A percentile compares a stretch with the other conserved stretches of the same genome.
Conservation (phyloP, 2,113 vertebrate genomes). For the Takifugu bimaculatus region DNA sequence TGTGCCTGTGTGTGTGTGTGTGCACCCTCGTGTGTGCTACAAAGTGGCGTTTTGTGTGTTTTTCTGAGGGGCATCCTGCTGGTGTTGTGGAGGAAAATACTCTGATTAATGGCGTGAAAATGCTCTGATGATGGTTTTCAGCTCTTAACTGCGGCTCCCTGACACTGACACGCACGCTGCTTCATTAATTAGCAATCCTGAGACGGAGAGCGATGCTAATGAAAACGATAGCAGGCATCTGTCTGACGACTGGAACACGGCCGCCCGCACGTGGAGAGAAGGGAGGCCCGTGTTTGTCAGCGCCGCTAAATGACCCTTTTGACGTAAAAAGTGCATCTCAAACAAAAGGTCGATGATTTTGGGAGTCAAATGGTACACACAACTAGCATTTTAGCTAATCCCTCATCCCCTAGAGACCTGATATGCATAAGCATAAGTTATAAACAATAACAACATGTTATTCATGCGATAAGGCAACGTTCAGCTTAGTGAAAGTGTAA, state of each 20-base stretch:
- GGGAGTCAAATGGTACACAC: no score
- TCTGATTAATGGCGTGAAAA: slow-evolving; percentile 48
- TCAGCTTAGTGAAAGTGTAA: no score
- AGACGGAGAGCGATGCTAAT: slow-evolving; percentile 18
- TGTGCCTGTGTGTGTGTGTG: background rate
- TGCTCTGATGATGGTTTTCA: slow-evolving; percentile 32
- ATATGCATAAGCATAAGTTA: no score
- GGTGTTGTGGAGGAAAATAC: slow-evolving; percentile 35
- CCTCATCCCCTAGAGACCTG: no score
- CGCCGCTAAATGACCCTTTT: no score
- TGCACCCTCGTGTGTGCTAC: background rate
- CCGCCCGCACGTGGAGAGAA: background rate
- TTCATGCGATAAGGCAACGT: no score
- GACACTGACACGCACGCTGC: slow-evolving; percentile 16
- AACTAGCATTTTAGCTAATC: no score
- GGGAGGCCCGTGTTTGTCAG: no score
- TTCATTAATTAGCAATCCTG: slow-evolving; percentile 36
- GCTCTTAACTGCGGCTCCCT: slow-evolving; percentile 37
- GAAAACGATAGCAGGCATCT: slow-evolving; percentile 14
- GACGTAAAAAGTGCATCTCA: no score
- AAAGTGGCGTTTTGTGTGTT: no score
- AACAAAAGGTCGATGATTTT: no score
- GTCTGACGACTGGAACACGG: background rate
- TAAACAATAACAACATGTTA: no score
- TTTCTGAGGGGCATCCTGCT: slow-evolving; percentile 3